Conservation (phyloP, 2,797 vertebrate genomes). For the Pitangus sulphuratus region DNA sequence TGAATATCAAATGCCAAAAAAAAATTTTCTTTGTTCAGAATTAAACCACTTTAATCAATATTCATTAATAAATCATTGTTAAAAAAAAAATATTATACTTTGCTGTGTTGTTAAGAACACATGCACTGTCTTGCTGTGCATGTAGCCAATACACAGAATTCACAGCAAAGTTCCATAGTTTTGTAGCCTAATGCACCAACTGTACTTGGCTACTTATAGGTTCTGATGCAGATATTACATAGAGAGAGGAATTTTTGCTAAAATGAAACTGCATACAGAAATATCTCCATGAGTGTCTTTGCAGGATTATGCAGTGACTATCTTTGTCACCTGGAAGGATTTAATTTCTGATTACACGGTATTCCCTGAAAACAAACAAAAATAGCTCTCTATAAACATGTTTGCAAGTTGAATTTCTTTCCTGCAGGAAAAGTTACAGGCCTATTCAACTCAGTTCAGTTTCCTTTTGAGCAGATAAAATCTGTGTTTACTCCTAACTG, state of each 20-base stretch:
- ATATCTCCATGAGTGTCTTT: background rate
- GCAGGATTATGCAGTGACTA: background rate
- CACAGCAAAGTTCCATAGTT: background rate
- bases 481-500: background rate
- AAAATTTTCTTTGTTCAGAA: background rate
- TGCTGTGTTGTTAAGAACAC: fast-evolving
- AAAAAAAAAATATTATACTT: background rate
- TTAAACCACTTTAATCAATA: background rate
- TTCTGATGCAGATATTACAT: background rate
- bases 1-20: background rate
- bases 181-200: background rate
- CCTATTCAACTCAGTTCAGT: background rate
- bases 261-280: background rate
- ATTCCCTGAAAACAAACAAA: background rate
- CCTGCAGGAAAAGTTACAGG: background rate
- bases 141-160: background rate
- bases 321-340: background rate
- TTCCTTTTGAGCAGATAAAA: slow-evolving; percentile 1
- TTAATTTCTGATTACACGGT: background rate
- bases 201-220: background rate
- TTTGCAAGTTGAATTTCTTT: background rate
- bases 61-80: background rate
- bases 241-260: background rate
- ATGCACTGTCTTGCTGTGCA: background rate
- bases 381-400: background rate